phyloP scores from a whole-genome alignment of 2,113 vertebrate genomes.

The Xenus cinereus region DNA sequence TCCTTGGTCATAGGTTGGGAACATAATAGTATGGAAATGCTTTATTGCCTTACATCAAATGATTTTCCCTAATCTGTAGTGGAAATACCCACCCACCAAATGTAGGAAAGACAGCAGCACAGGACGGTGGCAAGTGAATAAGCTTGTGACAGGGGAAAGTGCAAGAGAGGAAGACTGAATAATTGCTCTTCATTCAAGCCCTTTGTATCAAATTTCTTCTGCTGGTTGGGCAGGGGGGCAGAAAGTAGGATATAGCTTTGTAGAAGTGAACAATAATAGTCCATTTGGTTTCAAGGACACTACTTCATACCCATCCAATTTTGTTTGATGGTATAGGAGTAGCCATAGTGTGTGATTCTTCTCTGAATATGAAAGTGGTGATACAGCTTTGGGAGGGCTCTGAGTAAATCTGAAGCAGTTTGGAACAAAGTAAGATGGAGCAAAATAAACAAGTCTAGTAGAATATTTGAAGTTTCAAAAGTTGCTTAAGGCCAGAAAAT shows the following conservation, averaged over 20 bases:
- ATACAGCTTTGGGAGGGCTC: neutral
- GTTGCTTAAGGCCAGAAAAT: neutral
- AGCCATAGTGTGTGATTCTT: neutral
- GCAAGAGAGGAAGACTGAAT: neutral
- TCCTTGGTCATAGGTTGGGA: neutral
- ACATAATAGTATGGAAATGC: neutral
- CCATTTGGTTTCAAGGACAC: neutral
- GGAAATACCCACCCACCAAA: neutral
- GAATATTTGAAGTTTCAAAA: neutral
- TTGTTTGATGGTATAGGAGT: neutral
- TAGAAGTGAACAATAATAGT: neutral
- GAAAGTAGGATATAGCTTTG: neutral
- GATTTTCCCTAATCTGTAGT: neutral
- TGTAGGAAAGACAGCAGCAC: neutral
- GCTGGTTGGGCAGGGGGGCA: neutral
- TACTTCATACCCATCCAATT: neutral
- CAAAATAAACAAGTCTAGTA: neutral
- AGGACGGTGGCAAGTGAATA: neutral
- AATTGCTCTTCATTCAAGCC: neutral
- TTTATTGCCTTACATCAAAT: neutral
- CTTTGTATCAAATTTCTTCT: neutral
- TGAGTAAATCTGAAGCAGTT: neutral
- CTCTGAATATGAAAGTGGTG: neutral
- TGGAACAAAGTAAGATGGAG: neutral
- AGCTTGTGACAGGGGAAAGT: neutral